A percentile compares a stretch with the other conserved stretches of the same genome.
These are phyloP conservation scores for Clytia hemisphaerica DNA, from an alignment of 30 jellyfish, hydroid and myxozoan species.

Conservation along the genomic window DNA sequence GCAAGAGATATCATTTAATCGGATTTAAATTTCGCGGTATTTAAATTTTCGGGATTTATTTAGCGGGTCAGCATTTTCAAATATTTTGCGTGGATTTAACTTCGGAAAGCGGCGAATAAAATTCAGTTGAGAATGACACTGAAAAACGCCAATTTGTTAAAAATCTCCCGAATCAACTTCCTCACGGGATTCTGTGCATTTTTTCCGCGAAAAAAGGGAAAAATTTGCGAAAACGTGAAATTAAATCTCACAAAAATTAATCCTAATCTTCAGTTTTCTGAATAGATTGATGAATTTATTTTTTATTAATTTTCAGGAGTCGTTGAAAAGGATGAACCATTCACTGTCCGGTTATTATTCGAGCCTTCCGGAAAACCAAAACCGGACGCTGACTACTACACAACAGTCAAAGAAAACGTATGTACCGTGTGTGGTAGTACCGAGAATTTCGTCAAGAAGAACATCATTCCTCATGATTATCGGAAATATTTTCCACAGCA, in stretches of 20 bases:
- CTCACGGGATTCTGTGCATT: neutral
- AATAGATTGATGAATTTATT: neutral
- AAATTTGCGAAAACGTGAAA: too few species aligned
- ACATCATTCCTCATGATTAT: constrained; percentile 91
- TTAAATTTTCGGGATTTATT: too few species aligned
- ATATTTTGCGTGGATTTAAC: too few species aligned
- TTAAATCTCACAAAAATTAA: too few species aligned
- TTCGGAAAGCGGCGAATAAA: too few species aligned
- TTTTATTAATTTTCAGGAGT: constrained; percentile 28
- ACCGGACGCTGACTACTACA: constrained; percentile 70
- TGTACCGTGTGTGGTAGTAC: constrained; percentile 82
- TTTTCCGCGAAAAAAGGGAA: neutral
- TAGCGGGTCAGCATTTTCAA: too few species aligned
- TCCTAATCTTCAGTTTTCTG: neutral
- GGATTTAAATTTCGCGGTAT: too few species aligned
- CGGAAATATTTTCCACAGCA: constrained; percentile 73
- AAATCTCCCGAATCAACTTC: too few species aligned
- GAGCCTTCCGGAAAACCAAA: constrained; percentile 79
- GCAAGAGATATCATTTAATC: too few species aligned
- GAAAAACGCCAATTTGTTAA: too few species aligned
- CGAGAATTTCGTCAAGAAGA: constrained; percentile 67
- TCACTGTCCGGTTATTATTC: constrained; percentile 64
- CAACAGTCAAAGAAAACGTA: constrained; percentile 78
- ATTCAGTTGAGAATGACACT: too few species aligned
- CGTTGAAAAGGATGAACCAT: constrained; percentile 59